Evolutionary conservation across 1,140 invertebrate species (phyloP).

Genomic region (Drosophila parabipectinata): DNA sequence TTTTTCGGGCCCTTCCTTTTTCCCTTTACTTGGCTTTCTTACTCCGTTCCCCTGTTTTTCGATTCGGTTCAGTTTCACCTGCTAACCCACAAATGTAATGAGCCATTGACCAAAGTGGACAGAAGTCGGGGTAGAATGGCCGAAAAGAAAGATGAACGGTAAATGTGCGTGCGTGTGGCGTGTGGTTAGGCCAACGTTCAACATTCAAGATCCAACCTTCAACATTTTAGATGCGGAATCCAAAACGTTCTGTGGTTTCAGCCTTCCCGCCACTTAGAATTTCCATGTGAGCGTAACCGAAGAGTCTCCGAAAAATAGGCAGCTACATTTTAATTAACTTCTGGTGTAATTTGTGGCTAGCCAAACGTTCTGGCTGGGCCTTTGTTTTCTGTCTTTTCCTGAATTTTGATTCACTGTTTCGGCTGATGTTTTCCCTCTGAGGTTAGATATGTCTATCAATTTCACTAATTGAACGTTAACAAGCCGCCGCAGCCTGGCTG

Average conservation of each 20-base stretch:
- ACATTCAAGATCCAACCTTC: conserved; percentile 3
- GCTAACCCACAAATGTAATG: conserved; percentile 81
- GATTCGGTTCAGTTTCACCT: conserved; percentile 68
- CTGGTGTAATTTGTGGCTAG: conserved; percentile 62
- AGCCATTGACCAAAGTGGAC: conserved; percentile 71
- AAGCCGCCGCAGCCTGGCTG: conserved; percentile 55
- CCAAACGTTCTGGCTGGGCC: conserved; percentile 41
- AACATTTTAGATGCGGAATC: conserved; percentile 5
- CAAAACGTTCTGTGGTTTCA: conserved; percentile 55
- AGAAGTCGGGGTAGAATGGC: conserved; percentile 38
- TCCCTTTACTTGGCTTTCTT: background rate
- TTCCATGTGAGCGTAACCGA: conserved; percentile 62
- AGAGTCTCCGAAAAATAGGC: conserved; percentile 26
- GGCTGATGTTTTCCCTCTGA: conserved; percentile 47
- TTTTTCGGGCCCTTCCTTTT: conserved; percentile 10
- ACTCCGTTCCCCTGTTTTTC: conserved; percentile 29
- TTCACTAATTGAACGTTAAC: conserved; percentile 82
- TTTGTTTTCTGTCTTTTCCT: conserved; percentile 15
- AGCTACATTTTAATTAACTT: conserved; percentile 71
- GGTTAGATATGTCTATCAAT: conserved; percentile 78
- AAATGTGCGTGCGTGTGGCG: conserved; percentile 72
- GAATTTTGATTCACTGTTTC: conserved; percentile 41
- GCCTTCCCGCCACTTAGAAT: conserved; percentile 46
- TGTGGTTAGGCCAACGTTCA: conserved; percentile 50
- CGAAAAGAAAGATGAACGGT: conserved; percentile 54